These are phyloP conservation scores for Sciurus niger DNA, from an alignment of 2,113 vertebrate species.

Conservation along the genomic window DNA sequence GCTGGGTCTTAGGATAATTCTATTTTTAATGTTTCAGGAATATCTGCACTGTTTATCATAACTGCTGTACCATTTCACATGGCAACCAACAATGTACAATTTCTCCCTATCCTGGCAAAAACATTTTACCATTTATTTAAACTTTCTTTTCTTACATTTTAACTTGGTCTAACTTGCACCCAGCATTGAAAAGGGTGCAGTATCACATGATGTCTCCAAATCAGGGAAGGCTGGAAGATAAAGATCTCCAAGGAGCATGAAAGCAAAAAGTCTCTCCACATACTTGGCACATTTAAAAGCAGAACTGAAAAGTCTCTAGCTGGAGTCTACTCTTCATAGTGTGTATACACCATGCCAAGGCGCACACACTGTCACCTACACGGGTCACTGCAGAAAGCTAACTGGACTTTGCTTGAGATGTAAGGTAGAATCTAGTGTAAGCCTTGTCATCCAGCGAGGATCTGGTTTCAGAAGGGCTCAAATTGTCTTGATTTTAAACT, in stretches of 20 bases:
- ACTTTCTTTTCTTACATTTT: neutral
- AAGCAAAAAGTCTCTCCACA: neutral
- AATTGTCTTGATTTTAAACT: neutral
- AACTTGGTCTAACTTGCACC: neutral
- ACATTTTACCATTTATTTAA: neutral
- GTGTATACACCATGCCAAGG: neutral
- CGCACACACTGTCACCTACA: neutral
- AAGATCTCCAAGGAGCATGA: slow-evolving; percentile 7
- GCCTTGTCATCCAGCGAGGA: neutral
- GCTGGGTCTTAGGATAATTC: neutral
- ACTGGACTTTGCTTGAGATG: neutral
- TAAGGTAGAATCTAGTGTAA: neutral
- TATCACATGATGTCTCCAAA: neutral
- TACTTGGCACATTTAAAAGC: neutral
- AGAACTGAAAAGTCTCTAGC: no score
- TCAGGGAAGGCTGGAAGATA: neutral
- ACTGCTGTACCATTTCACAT: neutral
- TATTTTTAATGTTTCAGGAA: neutral
- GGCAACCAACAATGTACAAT: neutral
- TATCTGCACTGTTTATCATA: neutral
- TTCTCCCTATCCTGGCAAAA: neutral
- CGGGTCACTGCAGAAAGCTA: neutral
- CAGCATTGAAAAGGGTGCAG: no score
- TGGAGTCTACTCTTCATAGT: neutral
- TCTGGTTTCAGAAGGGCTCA: neutral